phyloP scores from a whole-genome alignment of 2,888 invertebrate genomes.

The Diaprepes abbreviatus region DNA sequence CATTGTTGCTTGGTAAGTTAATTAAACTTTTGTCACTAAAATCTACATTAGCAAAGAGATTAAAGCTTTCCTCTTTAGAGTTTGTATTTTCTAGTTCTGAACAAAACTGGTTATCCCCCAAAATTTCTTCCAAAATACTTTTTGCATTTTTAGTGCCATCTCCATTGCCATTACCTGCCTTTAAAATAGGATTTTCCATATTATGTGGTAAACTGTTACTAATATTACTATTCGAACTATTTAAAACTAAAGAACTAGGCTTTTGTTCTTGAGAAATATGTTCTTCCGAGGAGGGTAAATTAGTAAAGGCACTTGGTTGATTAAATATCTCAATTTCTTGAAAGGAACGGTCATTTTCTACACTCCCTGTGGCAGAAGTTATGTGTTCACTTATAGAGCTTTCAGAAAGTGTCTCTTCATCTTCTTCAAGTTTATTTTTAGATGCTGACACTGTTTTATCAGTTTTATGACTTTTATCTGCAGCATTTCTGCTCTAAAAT shows the following conservation, averaged over 20 bases:
- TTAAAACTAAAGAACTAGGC: slow-evolving; percentile 53
- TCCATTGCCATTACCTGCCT: slow-evolving; percentile 42
- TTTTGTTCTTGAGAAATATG: slow-evolving; percentile 57
- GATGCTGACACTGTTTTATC: neutral
- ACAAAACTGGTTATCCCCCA: slow-evolving; percentile 60
- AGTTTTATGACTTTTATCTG: neutral
- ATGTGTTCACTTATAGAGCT: slow-evolving; percentile 54
- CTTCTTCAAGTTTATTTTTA: slow-evolving; percentile 10
- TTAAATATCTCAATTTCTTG: slow-evolving; percentile 65
- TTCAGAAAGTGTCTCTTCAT: slow-evolving; percentile 27
- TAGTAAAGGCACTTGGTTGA: slow-evolving; percentile 51
- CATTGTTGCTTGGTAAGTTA: slow-evolving; percentile 50
- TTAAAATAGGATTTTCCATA: neutral
- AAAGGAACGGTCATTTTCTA: slow-evolving; percentile 66
- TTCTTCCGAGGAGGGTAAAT: slow-evolving; percentile 36
- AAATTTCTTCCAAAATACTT: slow-evolving; percentile 64
- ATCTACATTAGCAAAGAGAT: slow-evolving; percentile 64
- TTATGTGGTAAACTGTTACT: slow-evolving; percentile 29
- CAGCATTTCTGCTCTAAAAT: neutral
- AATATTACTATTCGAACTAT: slow-evolving; percentile 55
- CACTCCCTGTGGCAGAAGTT: slow-evolving; percentile 54
- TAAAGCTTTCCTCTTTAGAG: slow-evolving; percentile 62
- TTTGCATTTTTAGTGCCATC: slow-evolving; percentile 54
- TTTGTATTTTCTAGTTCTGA: slow-evolving; percentile 53
- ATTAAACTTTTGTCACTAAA: slow-evolving; percentile 64